phyloP scores from a whole-genome alignment of 2,113 vertebrate genomes.

The Tetrao urogallus region DNA sequence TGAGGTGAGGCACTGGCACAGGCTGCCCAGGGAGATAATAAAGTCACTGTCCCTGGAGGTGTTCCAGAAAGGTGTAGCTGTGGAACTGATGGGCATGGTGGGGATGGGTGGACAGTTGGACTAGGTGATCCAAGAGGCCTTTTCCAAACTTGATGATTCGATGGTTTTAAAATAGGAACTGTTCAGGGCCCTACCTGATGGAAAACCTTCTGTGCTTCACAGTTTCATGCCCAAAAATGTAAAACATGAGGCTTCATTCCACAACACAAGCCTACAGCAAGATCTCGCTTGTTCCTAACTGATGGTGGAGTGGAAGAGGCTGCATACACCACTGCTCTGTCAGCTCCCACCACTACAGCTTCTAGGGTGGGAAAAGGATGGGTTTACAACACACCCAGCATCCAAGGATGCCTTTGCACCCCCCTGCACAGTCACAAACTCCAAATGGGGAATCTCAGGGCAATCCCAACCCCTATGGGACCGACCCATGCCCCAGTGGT shows the following conservation, averaged over 20 bases:
- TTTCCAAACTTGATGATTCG: no score
- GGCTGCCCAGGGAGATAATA: no score
- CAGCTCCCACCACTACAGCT: accelerated
- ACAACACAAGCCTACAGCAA: accelerated
- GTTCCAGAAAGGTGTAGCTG: no score
- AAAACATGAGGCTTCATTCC: not conserved
- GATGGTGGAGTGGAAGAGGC: not conserved
- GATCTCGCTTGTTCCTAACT: not conserved
- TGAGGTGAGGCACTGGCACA: not conserved
- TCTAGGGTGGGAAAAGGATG: accelerated
- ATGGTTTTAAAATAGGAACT: not conserved
- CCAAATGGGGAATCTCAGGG: not conserved
- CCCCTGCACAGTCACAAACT: not conserved
- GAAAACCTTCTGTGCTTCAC: not conserved
- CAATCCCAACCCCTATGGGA: not conserved
- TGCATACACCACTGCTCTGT: accelerated
- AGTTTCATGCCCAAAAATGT: not conserved
- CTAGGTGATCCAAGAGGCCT: no score
- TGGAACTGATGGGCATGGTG: no score
- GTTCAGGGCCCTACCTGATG: not conserved
- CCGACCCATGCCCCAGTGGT: accelerated
- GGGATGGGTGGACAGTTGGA: no score
- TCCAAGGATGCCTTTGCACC: not conserved
- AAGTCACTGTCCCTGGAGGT: no score
- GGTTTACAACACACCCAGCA: accelerated